Base-by-base conservation (phyloP, 2,113 vertebrate genomes). In the Triplophysa dalaica region DNA sequence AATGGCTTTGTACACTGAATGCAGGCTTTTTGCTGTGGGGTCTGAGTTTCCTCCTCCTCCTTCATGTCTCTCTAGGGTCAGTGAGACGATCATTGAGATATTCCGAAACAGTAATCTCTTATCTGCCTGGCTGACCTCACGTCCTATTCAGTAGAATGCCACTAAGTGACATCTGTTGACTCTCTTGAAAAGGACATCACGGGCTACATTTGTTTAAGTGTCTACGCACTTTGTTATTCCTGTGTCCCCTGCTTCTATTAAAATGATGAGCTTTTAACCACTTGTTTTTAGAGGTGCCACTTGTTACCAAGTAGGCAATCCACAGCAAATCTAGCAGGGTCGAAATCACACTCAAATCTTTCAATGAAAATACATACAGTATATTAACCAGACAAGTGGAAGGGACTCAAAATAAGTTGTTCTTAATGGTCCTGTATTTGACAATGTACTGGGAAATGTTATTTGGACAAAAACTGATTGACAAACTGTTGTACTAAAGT, bases 111-210 rank as follows among this genome's bases (percentile, higher is more conserved):
- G 82, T 81, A 70, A 81, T 84, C 80, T 78, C 76, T 85, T 82
- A 78, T 85, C 85, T 77, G 78, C 79, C 74, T 83, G 77, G 83
- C 77, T 82, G 82, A 84, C 76, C 84, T 75, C 22, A 45, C 69
- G 80, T 81, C 80, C 78, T 73, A 84, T 79, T 82, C 77, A 79
- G 66, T 58, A 77, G 70, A 60, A 80, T 69, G 81, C 76, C 24
- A 72, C 73, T 43, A 63, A 66, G 84, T 81, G 85, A 87, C 87
- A 88, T 88, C 87, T 88, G 87, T 86, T 84, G 80, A 82, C 84
- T 82, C 41, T 11, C 72, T 84, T 84, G 75, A 85, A 85, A 85
- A 75, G 82, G 81, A 83, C 84, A 85, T 80, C 70, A 65, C 79
- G 19, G 68, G 43, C 65, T 81, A 58, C 82, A 82, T 84, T 86